Evolutionary conservation across 1,140 invertebrate species (phyloP), one percentile per base, ranked within the genome.

Genomic region (Orius insidiosus): DNA sequence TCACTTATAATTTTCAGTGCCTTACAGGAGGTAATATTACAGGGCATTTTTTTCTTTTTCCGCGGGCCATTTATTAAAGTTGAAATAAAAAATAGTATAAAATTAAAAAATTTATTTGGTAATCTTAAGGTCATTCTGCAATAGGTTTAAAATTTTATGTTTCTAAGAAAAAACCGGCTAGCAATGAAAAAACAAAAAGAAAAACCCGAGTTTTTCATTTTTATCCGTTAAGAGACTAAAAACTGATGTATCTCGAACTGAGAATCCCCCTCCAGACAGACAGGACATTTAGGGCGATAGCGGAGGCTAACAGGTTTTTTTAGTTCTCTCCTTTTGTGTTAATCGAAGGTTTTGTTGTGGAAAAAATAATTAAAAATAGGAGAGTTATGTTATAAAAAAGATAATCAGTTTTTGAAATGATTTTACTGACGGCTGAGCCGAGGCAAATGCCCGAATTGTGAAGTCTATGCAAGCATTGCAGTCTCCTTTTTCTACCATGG

Each of bases 401-500:
- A 48, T 48, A 48, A 48, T 48, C 46, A 48, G 46, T 48, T 48
- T 48, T 48, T 48, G 41, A 42, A 48, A 30, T 39, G 39, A 43
- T 43, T 43, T 24, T 24, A 43, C 41, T n/a, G 24, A 31, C 10
- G 41, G 18, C 16, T n/a, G 16, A 32, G 18, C 38, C 19, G 37
- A 16, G 8, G 16, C 33, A 36, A 16, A 16, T 46, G 37, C 39
- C 14, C 15, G 19, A 47, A 11, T 35, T 10, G 33, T 49, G 46
- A 52, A 53, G 53, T 53, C 52, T 49, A 53, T 56, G 53, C 52
- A 56, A 54, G 53, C 53, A 55, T 51, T 55, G 52, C 53, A 52
- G 49, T 56, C 55, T 56, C 55, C 55, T 56, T 56, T 56, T 56
- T 54, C 55, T 56, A 56, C 55, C 55, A 54, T 30, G 53, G 55